Conservation (phyloP, 2,888 invertebrate genomes). For the Bellardia pandia region DNA sequence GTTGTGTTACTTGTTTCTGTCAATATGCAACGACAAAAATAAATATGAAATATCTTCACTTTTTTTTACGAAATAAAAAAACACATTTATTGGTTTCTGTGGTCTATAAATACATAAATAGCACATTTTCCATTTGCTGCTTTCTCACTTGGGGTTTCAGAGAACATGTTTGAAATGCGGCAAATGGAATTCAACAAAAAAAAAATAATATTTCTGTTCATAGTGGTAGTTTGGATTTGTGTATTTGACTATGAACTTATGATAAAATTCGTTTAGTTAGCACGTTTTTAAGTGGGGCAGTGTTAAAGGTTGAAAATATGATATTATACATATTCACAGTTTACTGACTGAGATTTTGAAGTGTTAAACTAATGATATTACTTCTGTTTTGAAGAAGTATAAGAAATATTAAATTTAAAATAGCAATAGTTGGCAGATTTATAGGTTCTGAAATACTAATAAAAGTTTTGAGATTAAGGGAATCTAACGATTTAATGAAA, state of each 20-base stretch:
- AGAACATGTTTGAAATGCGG: slow-evolving; percentile 48
- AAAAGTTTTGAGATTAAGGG: too few relatives aligned
- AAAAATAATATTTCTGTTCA: slow-evolving; percentile 16
- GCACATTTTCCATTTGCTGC: slow-evolving; percentile 54
- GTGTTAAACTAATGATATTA: too few relatives aligned
- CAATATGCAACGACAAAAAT: slow-evolving; percentile 65
- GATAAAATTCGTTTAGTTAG: slow-evolving; percentile 5
- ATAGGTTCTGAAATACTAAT: too few relatives aligned
- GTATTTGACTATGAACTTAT: slow-evolving; percentile 33
- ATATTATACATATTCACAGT: too few relatives aligned
- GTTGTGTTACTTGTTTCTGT: slow-evolving; percentile 64
- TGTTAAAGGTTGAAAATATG: not conserved
- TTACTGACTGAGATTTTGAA: too few relatives aligned
- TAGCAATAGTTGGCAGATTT: too few relatives aligned
- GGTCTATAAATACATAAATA: slow-evolving; percentile 65
- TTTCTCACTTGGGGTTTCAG: slow-evolving; percentile 37
- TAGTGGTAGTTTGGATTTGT: slow-evolving; percentile 15
- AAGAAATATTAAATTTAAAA: too few relatives aligned
- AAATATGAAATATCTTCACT: slow-evolving; percentile 19
- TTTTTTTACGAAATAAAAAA: slow-evolving; percentile 29
- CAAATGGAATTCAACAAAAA: slow-evolving; percentile 25
- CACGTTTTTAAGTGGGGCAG: not conserved
- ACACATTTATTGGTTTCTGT: slow-evolving; percentile 66
- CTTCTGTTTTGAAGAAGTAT: too few relatives aligned
- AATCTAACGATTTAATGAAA: too few relatives aligned